phyloP scores from a whole-genome alignment of 1,140 invertebrate genomes.

The Papilio dardanus region DNA sequence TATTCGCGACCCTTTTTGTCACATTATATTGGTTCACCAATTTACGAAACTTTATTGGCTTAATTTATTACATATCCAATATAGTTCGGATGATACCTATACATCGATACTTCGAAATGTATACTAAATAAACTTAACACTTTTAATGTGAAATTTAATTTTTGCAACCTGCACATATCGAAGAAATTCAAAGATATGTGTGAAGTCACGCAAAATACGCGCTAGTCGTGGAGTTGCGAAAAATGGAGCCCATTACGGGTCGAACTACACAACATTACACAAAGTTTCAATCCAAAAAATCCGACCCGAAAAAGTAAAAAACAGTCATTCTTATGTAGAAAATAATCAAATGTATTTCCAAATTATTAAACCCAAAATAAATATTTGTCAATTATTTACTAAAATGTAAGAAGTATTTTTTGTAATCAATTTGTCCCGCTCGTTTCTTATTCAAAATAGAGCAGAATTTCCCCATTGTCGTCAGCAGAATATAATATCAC shows the following conservation, averaged over 20 bases:
- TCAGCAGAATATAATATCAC: conserved; percentile 30
- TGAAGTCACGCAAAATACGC: no score
- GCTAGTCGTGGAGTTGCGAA: no score
- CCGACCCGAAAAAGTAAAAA: no score
- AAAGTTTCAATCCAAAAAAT: no score
- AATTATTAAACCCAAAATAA: background rate
- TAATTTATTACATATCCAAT: background rate
- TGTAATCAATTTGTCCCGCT: conserved; percentile 15
- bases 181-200: no score
- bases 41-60: conserved; percentile 9
- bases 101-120: no score
- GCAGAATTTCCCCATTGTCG: conserved; percentile 5
- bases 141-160: no score
- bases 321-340: no score
- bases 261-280: no score
- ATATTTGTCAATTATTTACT: background rate
- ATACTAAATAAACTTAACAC: no score
- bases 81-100: background rate
- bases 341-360: background rate
- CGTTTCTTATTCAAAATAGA: conserved; percentile 14
- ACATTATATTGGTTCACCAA: conserved; percentile 4
- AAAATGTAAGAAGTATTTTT: conserved; percentile 1
- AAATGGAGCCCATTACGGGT: no score
- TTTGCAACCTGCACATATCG: no score
- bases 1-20: conserved; percentile 17